Evolutionary conservation across 37 sponge, comb jelly and placozoan genomes (phyloP).

Genomic region (Halisarca cf. caerulea): DNA sequence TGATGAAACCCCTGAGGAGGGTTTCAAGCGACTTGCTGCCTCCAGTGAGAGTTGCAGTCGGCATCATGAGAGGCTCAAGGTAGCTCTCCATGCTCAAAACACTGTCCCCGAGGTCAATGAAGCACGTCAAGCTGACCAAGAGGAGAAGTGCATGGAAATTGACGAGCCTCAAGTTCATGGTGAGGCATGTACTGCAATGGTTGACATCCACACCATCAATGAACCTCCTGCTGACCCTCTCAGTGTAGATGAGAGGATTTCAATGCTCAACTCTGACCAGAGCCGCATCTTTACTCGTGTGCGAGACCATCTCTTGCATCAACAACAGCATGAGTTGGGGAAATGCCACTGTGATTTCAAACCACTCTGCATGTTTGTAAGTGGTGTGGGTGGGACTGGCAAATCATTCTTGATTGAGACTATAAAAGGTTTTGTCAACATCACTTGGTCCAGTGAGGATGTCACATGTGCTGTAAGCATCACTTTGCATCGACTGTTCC

Average conservation of each 20-base stretch:
- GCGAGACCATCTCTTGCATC: slow-evolving; percentile 12
- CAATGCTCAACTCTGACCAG: slow-evolving; percentile 34
- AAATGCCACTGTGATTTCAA: not conserved
- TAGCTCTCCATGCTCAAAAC: not conserved
- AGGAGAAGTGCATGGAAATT: not conserved
- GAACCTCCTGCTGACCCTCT: not conserved
- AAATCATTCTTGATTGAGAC: slow-evolving; percentile 58
- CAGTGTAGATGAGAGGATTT: slow-evolving; percentile 7
- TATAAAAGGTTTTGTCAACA: slow-evolving; percentile 14
- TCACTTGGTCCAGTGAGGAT: not conserved
- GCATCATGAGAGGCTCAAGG: not conserved
- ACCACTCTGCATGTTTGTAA: slow-evolving; percentile 39
- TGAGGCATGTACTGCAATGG: slow-evolving; percentile 22
- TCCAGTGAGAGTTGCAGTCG: not conserved
- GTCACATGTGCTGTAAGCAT: slow-evolving; percentile 36
- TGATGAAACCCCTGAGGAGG: slow-evolving; percentile 21
- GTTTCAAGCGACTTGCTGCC: slow-evolving; percentile 1
- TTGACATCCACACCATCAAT: not conserved
- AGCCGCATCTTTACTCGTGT: slow-evolving; percentile 18
- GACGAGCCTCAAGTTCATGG: slow-evolving; percentile 14
- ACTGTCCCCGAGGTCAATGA: slow-evolving; percentile 26
- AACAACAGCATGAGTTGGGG: slow-evolving; percentile 5
- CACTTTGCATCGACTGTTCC: slow-evolving; percentile 42
- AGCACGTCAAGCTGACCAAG: slow-evolving; percentile 4
- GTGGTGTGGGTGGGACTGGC: slow-evolving; percentile 61